These are phyloP conservation scores for Lamprotornis superbus DNA, from an alignment of 2,113 vertebrate species.

Conservation along the genomic window DNA sequence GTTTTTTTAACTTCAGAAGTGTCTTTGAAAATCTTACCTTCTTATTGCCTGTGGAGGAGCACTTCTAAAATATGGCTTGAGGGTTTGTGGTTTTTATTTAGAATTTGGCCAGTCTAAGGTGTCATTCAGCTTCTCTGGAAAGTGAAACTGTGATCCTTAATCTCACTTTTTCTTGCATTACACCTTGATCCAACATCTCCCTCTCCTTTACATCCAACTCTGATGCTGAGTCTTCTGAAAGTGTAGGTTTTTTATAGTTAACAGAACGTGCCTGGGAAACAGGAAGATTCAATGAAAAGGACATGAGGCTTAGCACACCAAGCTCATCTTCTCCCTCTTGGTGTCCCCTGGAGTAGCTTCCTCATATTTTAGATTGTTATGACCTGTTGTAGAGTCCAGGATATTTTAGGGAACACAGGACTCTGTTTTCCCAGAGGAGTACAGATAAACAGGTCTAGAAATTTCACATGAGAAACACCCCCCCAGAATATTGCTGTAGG, in stretches of 20 bases:
- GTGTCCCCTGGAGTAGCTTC: background rate
- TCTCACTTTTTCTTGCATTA: background rate
- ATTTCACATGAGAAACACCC: background rate
- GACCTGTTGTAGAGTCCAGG: background rate
- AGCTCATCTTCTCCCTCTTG: background rate
- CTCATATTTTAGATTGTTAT: background rate
- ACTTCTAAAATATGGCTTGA: background rate
- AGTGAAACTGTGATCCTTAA: background rate
- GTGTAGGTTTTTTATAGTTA: background rate
- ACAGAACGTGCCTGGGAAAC: background rate
- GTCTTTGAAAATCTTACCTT: background rate
- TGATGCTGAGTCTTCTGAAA: background rate
- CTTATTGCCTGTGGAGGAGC: background rate
- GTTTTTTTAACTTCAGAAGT: background rate
- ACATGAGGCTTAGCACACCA: background rate
- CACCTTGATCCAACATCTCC: background rate
- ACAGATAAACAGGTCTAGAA: background rate
- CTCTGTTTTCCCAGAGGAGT: background rate
- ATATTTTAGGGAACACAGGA: background rate
- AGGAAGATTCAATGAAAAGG: background rate
- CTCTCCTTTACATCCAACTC: fast-evolving
- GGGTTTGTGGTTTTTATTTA: background rate
- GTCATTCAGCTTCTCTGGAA: background rate
- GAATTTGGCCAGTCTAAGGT: background rate
- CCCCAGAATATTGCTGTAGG: background rate